Base-by-base conservation (phyloP, 1,140 invertebrate genomes). In the Halyomorpha halys region DNA sequence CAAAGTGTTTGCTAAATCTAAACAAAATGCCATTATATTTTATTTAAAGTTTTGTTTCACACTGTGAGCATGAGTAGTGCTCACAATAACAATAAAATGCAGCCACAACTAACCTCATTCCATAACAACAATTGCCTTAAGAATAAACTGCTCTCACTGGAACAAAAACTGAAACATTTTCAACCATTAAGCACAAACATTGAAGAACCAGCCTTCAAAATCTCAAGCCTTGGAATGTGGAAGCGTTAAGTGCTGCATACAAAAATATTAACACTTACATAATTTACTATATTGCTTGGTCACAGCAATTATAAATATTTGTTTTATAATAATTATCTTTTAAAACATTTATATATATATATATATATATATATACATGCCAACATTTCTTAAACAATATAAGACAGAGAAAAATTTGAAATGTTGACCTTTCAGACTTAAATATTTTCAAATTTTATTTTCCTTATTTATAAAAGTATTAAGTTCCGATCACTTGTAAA, bases 161-260 rank as follows among this genome's bases (percentile, higher is more conserved):
- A 39, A 39, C 4, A 39, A 39, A 39, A 39, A 39, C 4, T 11
- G 11, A 39, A 39, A 39, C 3, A 30, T 4, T 4, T 39, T 39
- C 34, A 39, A 39, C 34, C 34, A 39, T 39, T 6, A 39, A 39
- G 34, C 34, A 39, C 34, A 9, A 39, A 11, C 6, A 39, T 39
- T 39, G 34, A 56, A 23, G 53, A 56, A 56, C 53, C 53, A 56
- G 53, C 53, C 53, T 56, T 56, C 53, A 25, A 56, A 53, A 25
- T 49, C 19, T 21, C 53, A 56, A 56, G 47, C 53, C 23, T 56
- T 23, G 8, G 53, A 56, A 56, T 25, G 18, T 23, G 23, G 53
- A 56, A 56, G 53, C 53, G 6, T 56, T 27, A 56, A 18, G 5
- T 56, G 53, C 23, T 56, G 23, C 8, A 27, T 56, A 56, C 19